Evolutionary conservation across 2,113 vertebrate genomes (phyloP).

Genomic region (Conger conger): DNA sequence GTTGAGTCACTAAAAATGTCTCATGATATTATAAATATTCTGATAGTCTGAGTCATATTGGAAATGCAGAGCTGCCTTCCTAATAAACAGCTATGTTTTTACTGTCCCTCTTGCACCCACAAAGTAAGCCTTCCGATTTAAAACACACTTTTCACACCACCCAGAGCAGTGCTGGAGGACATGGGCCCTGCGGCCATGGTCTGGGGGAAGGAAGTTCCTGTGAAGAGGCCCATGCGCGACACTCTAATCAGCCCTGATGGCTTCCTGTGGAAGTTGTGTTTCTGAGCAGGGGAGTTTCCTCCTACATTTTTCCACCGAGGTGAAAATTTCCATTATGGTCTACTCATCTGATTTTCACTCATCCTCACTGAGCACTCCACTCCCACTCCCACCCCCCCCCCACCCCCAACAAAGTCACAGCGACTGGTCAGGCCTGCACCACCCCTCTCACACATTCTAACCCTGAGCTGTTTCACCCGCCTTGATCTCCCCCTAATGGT

Average conservation of each 20-base stretch:
- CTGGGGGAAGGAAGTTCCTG: conserved; percentile 58
- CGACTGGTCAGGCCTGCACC: neutral
- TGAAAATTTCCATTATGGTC: conserved; percentile 54
- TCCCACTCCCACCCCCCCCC: neutral
- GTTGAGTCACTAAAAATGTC: too few relatives aligned
- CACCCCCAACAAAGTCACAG: neutral
- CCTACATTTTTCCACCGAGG: conserved; percentile 58
- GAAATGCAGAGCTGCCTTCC: neutral
- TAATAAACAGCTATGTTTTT: neutral
- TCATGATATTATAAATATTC: too few relatives aligned
- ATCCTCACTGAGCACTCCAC: neutral
- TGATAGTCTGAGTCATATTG: too few relatives aligned
- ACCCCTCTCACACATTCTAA: conserved; percentile 34
- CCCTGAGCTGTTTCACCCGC: neutral
- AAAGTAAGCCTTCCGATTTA: neutral
- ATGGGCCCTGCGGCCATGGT: neutral
- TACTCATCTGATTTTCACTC: conserved; percentile 22
- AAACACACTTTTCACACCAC: neutral
- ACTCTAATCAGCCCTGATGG: conserved; percentile 46
- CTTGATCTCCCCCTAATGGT: neutral
- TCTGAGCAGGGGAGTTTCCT: conserved; percentile 57
- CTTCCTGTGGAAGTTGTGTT: conserved; percentile 61
- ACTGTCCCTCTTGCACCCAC: conserved; percentile 4
- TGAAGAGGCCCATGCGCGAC: conserved; percentile 46
- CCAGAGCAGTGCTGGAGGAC: neutral